Base-by-base conservation (phyloP, 2,797 vertebrate genomes). In the Thalassophryne amazonica region DNA sequence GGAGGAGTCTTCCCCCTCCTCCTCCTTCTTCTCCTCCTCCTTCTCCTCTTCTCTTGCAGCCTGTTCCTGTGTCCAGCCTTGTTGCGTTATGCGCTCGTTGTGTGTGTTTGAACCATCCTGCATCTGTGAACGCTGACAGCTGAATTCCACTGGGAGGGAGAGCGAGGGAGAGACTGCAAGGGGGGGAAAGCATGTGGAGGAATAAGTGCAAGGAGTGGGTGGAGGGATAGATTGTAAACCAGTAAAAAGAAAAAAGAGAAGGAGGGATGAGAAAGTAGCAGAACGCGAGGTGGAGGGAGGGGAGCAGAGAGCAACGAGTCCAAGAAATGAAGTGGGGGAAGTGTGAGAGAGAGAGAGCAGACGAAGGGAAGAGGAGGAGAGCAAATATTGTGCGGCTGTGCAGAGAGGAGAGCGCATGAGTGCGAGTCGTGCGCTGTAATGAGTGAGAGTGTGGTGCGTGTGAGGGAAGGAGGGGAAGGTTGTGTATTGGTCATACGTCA, bases 111-210 rank as follows among this genome's bases (percentile, higher is more conserved):
- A 83, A 76, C 73, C 76, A 36, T 68, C 60, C 65, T 38, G 72
- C 77, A 76, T 86, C 82, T 85, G 77, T 57, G 75, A 75, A 51
- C 69, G 76, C 81, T 88, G 84, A 85, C 86, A 83, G 81, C 80
- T 80, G 82, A 85, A 88, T 85, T 85, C 86, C 83, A 71, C 65
- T 1, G 79, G 80, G 85, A 83, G 67, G 56, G 53, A 72, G 45
- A 14, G 67, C 50, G 78, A 73, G 80, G 41, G 21, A 77, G 81
- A 54, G 60, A 28, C 67, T 60, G 81, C 51, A 52, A 15, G 63
- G 69, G 56, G 20, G 39, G 69, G 71, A 76, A 75, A 50, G 53
- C 68, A 62, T 50, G 56, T 52, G 81, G 60, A 68, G 46, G 62
- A 80, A 56, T 58, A 74, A 72, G 69, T 54, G 64, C 31, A 27